Evolutionary conservation across 2,113 vertebrate genomes (phyloP), one percentile per base, ranked within the genome.

Genomic region (Loxodonta africana): DNA sequence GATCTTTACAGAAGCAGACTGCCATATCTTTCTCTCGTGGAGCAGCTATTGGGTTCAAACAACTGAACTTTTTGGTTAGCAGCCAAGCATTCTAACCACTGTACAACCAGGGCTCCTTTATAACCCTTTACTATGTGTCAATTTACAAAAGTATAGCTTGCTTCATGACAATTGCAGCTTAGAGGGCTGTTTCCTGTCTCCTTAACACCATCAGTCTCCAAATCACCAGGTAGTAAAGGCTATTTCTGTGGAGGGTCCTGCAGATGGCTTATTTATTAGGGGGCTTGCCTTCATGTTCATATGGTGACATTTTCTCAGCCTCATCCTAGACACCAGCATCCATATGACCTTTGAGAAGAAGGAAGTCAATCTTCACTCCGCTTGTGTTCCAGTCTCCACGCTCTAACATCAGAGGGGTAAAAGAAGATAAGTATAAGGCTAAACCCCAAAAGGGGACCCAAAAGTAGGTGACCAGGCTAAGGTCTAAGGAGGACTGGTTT

Each of bases 61-160:
- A 7, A 53, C 8, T 53, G 8, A 53, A 7, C 51, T 12, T 12
- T 53, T 53, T 7, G 7, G 51, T 53, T 53, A 12, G 12, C 51
- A 53, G 12, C 12, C 51, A 53, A 53, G 12, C 51, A 53, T 12
- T 12, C 51, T 53, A 53, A 53, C 51, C 51, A 53, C 51, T 53
- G 51, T 53, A 12, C 51, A 8, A 53, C 51, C 6, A 53, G 51
- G 1, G 51, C 51, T 53, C 51, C 6, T 53, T 53, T 77, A 7
- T 28, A 83, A 81, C 18, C 90, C 41, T 41, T 95, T 82, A 86
- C 53, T 57, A 77, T 1, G 1, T 57, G 14, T 74, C 88, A n/a
- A 0, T 95, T 97, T 96, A 78, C 73, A 88, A 85, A 96, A 95
- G 83, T 88, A 85, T 3, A 96, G 82, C 74, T 84, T 92, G 44